Conservation (phyloP, 2,113 vertebrate genomes). For the Sus scrofa region T2T-Sscrofa CM000826.6:145040001-145040500, state of each 20-base stretch:
- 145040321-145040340: slow-evolving; percentile 42
- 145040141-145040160: background rate
- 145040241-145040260: background rate
- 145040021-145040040: background rate
- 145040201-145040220: background rate
- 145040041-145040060: slow-evolving; percentile 46
- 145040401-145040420: slow-evolving; percentile 63
- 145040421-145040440: slow-evolving; percentile 51
- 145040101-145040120: background rate
- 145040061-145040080: slow-evolving; percentile 1
- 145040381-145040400: slow-evolving; percentile 25
- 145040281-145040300: slow-evolving; percentile 66
- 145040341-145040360: slow-evolving; percentile 71
- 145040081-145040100: background rate
- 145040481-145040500: background rate
- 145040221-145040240: background rate
- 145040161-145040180: background rate
- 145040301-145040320: background rate
- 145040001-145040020: background rate
- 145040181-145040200: background rate
- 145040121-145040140: background rate
- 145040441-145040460: slow-evolving; percentile 49
- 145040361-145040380: slow-evolving; percentile 68
- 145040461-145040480: background rate
- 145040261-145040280: slow-evolving; percentile 50